Evolutionary conservation across 2,113 vertebrate genomes (phyloP).

Genomic region (Eonycteris spelaea): DNA sequence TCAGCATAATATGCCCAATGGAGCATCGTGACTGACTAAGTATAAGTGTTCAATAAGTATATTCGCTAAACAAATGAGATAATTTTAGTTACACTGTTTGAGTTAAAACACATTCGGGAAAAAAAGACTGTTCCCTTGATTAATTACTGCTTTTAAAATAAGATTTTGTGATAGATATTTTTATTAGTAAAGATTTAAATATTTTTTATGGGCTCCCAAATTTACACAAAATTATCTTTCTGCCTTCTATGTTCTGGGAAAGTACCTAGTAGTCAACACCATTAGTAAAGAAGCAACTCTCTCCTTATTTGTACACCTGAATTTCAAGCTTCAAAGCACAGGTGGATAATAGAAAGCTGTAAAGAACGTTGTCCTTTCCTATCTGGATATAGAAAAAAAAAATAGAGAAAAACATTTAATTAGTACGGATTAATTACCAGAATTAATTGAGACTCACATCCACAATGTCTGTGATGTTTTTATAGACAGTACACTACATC

Average conservation of each 20-base stretch:
- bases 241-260: not conserved
- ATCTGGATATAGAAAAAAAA: not conserved
- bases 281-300: not conserved
- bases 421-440: not conserved
- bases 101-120: not conserved
- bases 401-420: not conserved
- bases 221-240: not conserved
- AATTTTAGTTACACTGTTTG: not conserved
- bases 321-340: not conserved
- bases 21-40: not conserved
- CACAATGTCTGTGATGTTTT: not conserved
- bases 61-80: not conserved
- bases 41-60: not conserved
- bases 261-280: not conserved
- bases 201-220: not conserved
- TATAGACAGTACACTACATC: not conserved
- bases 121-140: not conserved
- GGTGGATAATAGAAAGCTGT: not conserved
- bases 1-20: not conserved
- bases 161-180: not conserved
- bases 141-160: not conserved
- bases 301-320: not conserved
- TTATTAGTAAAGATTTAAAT: not conserved
- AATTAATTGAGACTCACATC: not conserved
- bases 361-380: not conserved